A percentile compares a stretch with the other conserved stretches of the same genome.
Conservation (phyloP, 1,140 invertebrate species). For the Linepithema humile region DNA sequence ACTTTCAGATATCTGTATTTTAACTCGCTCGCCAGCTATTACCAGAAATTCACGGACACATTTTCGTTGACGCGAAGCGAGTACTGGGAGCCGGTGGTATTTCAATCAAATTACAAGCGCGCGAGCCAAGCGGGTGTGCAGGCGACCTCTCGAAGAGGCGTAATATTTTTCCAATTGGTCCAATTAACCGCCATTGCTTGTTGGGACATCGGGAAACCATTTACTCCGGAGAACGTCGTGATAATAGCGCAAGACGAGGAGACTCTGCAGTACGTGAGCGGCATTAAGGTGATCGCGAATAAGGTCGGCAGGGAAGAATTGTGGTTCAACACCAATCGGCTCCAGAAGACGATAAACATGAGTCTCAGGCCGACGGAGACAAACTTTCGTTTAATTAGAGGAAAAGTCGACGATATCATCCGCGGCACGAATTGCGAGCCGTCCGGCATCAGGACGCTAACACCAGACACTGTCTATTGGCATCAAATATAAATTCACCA, state of each 20-base stretch:
- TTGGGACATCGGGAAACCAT: conserved; percentile 89
- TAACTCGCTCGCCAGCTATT: conserved; percentile 82
- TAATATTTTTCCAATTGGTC: conserved; percentile 89
- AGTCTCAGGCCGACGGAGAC: conserved; percentile 77
- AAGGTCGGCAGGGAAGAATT: conserved; percentile 78
- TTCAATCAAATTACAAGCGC: conserved; percentile 79
- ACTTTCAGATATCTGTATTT: conserved; percentile 84
- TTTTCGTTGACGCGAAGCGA: conserved; percentile 78
- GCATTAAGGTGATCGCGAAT: conserved; percentile 82
- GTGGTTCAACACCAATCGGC: conserved; percentile 82
- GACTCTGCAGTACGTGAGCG: conserved; percentile 88
- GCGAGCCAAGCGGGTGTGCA: conserved; percentile 82
- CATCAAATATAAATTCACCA: conserved; percentile 70
- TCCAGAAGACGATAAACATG: conserved; percentile 83
- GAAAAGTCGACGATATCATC: conserved; percentile 81
- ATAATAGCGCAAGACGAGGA: conserved; percentile 85
- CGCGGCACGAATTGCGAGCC: conserved; percentile 80
- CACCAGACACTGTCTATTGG: conserved; percentile 77
- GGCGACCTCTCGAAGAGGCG: conserved; percentile 83
- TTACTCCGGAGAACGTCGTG: conserved; percentile 85
- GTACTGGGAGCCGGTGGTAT: conserved; percentile 77
- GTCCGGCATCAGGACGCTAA: conserved; percentile 27
- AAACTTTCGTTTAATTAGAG: conserved; percentile 80
- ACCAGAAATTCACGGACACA: conserved; percentile 79
- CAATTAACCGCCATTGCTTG: conserved; percentile 88